Evolutionary conservation across 2,113 vertebrate species (phyloP).

Genomic region (Talpa occidentalis): DNA sequence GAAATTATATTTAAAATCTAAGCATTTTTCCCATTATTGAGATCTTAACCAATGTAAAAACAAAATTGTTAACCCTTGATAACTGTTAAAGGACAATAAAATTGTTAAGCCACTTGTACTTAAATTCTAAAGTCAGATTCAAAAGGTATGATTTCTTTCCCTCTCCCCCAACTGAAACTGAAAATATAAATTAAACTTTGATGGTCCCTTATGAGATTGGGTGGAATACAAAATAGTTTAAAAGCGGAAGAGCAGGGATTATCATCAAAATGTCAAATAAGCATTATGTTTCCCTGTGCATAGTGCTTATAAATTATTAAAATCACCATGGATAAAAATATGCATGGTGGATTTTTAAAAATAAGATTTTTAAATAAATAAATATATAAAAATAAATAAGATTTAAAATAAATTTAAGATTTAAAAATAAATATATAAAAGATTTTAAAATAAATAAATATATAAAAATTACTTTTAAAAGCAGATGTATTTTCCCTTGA

Average conservation of each 20-base stretch:
- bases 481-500: neutral
- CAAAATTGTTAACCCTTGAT: neutral
- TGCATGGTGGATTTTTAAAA: no score
- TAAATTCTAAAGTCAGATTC: neutral
- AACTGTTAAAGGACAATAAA: neutral
- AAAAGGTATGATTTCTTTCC: neutral
- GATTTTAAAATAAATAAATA: neutral
- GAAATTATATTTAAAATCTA: neutral
- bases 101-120: neutral
- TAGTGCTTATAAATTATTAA: slow-evolving; percentile 48
- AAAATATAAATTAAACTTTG: neutral
- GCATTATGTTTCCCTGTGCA: fast-evolving
- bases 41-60: neutral
- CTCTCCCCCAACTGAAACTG: neutral
- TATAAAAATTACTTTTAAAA: slow-evolving; percentile 13
- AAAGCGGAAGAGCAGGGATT: neutral
- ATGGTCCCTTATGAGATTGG: neutral
- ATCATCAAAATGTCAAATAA: neutral
- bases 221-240: neutral
- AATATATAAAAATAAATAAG: neutral
- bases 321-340: slow-evolving; percentile 56
- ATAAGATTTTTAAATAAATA: neutral
- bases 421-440: neutral
- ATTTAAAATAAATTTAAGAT: no score
- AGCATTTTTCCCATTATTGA: neutral